phyloP scores from a whole-genome alignment of 2,888 invertebrate species.

The Chrysotoxum bicinctum region DNA sequence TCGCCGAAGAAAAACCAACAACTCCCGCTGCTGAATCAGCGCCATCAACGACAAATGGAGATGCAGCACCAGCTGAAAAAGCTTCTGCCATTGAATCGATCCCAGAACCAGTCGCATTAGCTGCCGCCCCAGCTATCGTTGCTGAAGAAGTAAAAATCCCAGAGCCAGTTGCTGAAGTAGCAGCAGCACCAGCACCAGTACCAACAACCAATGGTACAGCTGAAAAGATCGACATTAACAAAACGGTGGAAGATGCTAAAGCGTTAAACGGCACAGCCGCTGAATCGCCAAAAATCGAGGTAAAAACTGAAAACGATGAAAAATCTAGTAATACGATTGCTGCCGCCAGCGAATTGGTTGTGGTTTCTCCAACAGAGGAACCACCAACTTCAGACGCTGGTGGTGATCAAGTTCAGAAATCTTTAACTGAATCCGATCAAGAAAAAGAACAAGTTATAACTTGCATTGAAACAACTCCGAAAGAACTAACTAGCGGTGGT shows the following conservation, averaged over 20 bases:
- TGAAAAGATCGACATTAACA: conserved; percentile 57
- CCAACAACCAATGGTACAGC: conserved; percentile 68
- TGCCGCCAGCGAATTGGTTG: conserved; percentile 57
- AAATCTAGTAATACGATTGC: conserved; percentile 59
- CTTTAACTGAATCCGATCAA: conserved; percentile 74
- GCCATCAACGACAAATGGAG: conserved; percentile 76
- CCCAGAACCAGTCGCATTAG: conserved; percentile 37
- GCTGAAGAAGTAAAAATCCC: conserved; percentile 66
- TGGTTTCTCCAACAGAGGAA: conserved; percentile 55
- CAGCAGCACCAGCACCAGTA: conserved; percentile 28
- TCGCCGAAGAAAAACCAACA: conserved; percentile 22
- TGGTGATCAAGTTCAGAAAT: conserved; percentile 71
- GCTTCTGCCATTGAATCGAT: conserved; percentile 41
- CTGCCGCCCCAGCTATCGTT: conserved; percentile 58
- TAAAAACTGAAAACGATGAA: conserved; percentile 72
- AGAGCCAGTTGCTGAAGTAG: conserved; percentile 58
- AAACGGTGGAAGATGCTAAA: conserved; percentile 68
- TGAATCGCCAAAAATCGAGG: conserved; percentile 72
- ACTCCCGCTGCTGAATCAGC: conserved; percentile 82
- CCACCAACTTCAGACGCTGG: conserved; percentile 52
- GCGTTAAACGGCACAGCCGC: conserved; percentile 67
- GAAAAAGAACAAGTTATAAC: conserved; percentile 71
- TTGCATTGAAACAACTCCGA: conserved; percentile 74
- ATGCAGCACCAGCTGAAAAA: conserved; percentile 50
- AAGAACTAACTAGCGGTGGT: conserved; percentile 70